These are phyloP conservation scores for Halictus quadricinctus DNA, from an alignment of 2,888 invertebrate genomes.

Conservation along the genomic window DNA sequence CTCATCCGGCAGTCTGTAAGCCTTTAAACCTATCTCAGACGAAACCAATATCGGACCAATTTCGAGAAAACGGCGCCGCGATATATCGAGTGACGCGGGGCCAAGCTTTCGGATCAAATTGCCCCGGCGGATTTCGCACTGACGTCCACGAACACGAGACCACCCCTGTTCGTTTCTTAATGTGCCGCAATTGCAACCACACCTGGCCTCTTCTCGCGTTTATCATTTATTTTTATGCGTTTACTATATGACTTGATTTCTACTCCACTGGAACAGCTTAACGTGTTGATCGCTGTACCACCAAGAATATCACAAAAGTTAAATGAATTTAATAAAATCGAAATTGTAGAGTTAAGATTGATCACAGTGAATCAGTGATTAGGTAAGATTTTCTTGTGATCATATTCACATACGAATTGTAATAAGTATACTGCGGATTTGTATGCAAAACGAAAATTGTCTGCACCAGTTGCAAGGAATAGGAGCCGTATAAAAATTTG, in stretches of 20 bases:
- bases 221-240: neutral
- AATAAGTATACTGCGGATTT: too few relatives aligned
- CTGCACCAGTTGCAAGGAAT: too few relatives aligned
- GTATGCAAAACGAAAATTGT: too few relatives aligned
- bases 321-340: too few relatives aligned
- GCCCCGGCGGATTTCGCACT: neutral
- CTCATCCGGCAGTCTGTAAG: conserved; percentile 64
- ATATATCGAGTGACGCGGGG: conserved; percentile 26
- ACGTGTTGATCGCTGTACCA: too few relatives aligned
- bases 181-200: neutral
- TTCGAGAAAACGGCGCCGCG: conserved; percentile 63
- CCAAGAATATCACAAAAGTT: too few relatives aligned
- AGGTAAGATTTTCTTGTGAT: too few relatives aligned
- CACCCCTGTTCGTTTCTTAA: neutral
- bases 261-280: too few relatives aligned
- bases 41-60: conserved; percentile 69
- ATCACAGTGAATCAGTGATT: too few relatives aligned
- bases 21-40: conserved; percentile 67
- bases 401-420: too few relatives aligned
- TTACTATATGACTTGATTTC: neutral
- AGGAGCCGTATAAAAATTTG: too few relatives aligned
- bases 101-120: conserved; percentile 35
- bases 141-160: neutral
- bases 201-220: neutral
- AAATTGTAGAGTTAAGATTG: too few relatives aligned